Evolutionary conservation across 2,888 invertebrate genomes (phyloP).

Genomic region (Synergus gifuensis): DNA sequence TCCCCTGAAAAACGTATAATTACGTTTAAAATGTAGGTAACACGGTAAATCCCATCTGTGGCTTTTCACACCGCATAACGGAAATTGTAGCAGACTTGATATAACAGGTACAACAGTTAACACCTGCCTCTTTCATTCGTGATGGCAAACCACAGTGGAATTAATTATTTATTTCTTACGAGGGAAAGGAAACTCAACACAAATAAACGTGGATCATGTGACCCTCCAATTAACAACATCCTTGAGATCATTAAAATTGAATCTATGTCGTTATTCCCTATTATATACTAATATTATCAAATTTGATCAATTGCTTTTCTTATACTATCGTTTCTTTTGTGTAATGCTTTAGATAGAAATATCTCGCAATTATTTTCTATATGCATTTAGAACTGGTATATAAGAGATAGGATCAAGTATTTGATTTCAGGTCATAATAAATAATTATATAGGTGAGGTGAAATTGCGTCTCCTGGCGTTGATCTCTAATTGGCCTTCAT

Average conservation of each 20-base stretch:
- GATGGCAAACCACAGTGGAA: conserved; percentile 13
- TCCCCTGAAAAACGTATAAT: conserved; percentile 26
- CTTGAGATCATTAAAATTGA: conserved; percentile 9
- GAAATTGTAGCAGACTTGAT: conserved; percentile 34
- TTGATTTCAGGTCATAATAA: background rate
- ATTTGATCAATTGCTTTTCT: background rate
- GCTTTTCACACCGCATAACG: conserved; percentile 19
- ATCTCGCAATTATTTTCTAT: no score
- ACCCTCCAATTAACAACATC: conserved; percentile 22
- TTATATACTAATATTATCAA: background rate
- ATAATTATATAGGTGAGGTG: background rate
- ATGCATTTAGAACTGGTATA: no score
- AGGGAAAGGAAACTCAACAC: conserved; percentile 28
- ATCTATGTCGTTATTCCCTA: background rate
- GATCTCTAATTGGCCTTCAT: conserved; percentile 7
- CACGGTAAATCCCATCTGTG: conserved; percentile 38
- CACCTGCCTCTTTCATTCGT: conserved; percentile 31
- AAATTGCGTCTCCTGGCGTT: conserved; percentile 4
- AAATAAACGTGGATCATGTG: background rate
- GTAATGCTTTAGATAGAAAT: no score
- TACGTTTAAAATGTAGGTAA: conserved; percentile 37
- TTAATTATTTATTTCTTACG: conserved; percentile 35
- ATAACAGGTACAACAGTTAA: conserved; percentile 38
- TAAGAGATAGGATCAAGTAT: background rate
- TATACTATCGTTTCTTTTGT: background rate